Evolutionary conservation across 2,797 vertebrate species (phyloP).

Genomic region (Spizella passerina): DNA sequence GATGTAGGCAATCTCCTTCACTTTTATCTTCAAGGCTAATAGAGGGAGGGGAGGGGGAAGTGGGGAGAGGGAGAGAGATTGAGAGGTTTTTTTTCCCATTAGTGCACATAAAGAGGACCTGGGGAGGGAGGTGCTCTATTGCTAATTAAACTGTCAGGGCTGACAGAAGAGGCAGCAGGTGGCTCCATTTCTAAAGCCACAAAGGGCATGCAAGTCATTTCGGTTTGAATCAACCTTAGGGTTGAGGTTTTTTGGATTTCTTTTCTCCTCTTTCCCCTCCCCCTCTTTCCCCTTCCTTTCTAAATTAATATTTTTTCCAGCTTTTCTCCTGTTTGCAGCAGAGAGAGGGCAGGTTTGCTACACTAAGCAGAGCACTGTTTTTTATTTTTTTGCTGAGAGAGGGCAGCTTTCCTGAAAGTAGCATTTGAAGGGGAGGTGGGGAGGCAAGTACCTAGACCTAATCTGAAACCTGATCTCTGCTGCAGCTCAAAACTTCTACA

Average conservation of each 20-base stretch:
- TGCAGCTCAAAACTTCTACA: constrained; percentile 65
- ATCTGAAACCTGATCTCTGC: constrained; percentile 69
- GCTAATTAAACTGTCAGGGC: constrained; percentile 69
- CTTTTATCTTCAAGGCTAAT: constrained; percentile 96
- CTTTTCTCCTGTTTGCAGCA: constrained; percentile 34
- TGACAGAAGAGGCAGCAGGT: constrained; percentile 73
- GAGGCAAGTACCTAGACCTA: constrained; percentile 35
- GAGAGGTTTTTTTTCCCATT: constrained; percentile 24
- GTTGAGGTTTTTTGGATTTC: neutral
- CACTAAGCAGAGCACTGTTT: neutral
- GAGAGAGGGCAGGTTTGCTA: neutral
- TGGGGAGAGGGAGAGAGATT: constrained; percentile 27
- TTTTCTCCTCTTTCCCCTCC: neutral
- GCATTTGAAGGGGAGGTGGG: neutral
- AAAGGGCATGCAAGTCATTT: constrained; percentile 73
- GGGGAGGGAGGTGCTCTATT: constrained; percentile 65
- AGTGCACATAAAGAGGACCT: constrained; percentile 60
- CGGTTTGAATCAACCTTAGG: constrained; percentile 61
- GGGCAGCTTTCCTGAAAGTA: neutral
- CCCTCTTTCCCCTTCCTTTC: constrained; percentile 14
- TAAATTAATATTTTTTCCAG: constrained; percentile 34
- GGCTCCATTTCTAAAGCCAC: constrained; percentile 78
- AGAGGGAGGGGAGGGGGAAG: constrained; percentile 28
- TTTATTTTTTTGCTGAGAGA: neutral
- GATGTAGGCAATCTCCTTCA: constrained; percentile 98